Conservation (phyloP, 2,113 vertebrate genomes). For the Cephalopterus ornatus region DNA sequence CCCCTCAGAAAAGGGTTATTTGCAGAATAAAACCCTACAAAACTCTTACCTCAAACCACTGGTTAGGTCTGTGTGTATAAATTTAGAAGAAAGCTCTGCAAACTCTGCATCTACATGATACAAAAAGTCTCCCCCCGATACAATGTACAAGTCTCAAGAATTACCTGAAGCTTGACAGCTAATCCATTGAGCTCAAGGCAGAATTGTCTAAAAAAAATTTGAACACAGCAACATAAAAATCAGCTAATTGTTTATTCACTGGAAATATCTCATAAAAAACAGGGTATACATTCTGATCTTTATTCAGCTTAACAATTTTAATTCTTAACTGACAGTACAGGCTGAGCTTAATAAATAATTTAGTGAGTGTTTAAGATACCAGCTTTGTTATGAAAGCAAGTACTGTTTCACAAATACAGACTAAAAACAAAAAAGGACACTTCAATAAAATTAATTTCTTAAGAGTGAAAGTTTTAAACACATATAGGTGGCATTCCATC, state of each 20-base stretch:
- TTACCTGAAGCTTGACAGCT: slow-evolving; percentile 98
- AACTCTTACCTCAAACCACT: neutral
- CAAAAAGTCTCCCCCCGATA: neutral
- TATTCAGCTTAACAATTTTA: neutral
- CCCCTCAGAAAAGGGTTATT: neutral
- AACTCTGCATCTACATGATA: neutral
- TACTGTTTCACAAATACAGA: neutral
- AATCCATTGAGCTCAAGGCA: slow-evolving; percentile 97
- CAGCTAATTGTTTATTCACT: neutral
- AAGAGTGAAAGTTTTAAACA: neutral
- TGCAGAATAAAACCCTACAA: neutral
- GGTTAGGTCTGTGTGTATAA: neutral
- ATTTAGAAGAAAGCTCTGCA: neutral
- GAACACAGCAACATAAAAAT: slow-evolving; percentile 53
- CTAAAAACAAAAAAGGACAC: neutral
- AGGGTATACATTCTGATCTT: neutral
- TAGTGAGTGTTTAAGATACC: neutral
- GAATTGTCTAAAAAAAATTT: slow-evolving; percentile 85
- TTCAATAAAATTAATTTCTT: neutral
- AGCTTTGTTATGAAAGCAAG: neutral
- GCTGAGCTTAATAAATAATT: neutral
- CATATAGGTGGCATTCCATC: neutral
- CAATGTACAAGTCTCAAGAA: neutral
- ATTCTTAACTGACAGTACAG: neutral
- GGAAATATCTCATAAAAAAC: neutral